A percentile compares a stretch with the other conserved stretches of the same genome.
Evolutionary conservation across 1,140 invertebrate species (phyloP).

Genomic region (Scaptomyza pallida): DNA sequence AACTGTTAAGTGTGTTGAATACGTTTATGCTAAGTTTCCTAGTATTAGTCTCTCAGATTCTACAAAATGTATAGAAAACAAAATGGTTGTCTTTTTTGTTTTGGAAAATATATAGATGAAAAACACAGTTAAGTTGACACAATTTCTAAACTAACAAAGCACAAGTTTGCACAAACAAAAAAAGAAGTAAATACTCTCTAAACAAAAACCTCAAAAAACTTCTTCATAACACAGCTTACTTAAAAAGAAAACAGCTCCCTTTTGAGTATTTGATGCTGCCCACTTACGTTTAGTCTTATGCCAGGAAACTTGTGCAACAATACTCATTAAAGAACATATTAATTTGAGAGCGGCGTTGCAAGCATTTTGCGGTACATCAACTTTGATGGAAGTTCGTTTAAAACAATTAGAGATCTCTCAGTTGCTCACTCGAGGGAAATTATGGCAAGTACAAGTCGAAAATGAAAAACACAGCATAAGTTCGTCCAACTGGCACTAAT

Average conservation of each 20-base stretch:
- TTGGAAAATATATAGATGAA: too few species aligned
- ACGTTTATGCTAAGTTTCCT: too few species aligned
- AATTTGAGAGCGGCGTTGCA: conserved; percentile 47
- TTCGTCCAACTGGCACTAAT: conserved; percentile 80
- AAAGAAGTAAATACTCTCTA: neutral
- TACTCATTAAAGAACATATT: conserved; percentile 57
- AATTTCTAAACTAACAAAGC: neutral
- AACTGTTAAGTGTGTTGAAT: too few species aligned
- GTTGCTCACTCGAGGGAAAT: conserved; percentile 62
- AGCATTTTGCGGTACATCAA: conserved; percentile 53
- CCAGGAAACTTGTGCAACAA: conserved; percentile 44
- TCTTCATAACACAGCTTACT: conserved; percentile 7
- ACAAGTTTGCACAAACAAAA: conserved; percentile 1
- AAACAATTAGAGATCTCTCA: conserved; percentile 70
- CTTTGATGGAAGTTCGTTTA: conserved; percentile 61
- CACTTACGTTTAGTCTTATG: conserved; percentile 1
- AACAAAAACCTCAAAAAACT: conserved; percentile 7
- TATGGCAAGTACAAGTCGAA: conserved; percentile 49
- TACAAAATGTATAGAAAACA: too few species aligned
- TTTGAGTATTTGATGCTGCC: neutral
- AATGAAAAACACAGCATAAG: conserved; percentile 50
- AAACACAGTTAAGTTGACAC: neutral
- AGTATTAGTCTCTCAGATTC: too few species aligned
- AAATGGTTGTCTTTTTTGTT: too few species aligned
- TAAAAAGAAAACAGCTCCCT: conserved; percentile 13